phyloP scores from a whole-genome alignment of 2,113 vertebrate species.

The Smithornis capensis region DNA sequence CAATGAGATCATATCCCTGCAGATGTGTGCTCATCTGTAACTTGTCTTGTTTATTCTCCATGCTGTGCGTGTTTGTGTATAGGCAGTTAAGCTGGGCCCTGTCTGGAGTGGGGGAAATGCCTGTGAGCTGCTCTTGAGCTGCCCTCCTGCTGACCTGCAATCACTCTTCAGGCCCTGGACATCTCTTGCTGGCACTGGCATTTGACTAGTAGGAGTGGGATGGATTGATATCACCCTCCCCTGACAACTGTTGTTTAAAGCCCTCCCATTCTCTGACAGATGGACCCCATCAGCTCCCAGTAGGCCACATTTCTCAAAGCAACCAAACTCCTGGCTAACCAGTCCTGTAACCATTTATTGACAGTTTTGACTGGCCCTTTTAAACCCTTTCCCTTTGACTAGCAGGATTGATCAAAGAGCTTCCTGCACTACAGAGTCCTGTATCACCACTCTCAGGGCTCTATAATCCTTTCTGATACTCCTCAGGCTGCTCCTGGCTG shows the following conservation, averaged over 20 bases:
- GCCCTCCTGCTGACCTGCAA: background rate
- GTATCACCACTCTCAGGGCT: background rate
- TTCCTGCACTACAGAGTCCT: background rate
- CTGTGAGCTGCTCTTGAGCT: background rate
- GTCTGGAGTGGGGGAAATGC: background rate
- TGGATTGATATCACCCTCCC: background rate
- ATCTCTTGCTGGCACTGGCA: background rate
- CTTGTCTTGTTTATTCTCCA: background rate
- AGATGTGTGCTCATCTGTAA: background rate
- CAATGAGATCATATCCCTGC: background rate
- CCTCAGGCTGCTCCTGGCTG: background rate
- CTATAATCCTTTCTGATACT: background rate
- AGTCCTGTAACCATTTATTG: background rate
- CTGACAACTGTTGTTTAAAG: background rate
- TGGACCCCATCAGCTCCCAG: background rate
- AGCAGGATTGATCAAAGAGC: background rate
- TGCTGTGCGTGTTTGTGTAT: background rate
- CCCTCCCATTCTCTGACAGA: background rate
- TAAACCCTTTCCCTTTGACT: background rate
- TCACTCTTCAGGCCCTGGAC: background rate
- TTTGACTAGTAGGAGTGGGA: background rate
- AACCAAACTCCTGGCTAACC: background rate
- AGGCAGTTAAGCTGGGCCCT: background rate
- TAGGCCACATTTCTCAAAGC: background rate
- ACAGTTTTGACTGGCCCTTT: background rate